Evolutionary conservation across 35 echinoderm and acorn worm genomes (phyloP).

Genomic region (Chiridota heheva): DNA sequence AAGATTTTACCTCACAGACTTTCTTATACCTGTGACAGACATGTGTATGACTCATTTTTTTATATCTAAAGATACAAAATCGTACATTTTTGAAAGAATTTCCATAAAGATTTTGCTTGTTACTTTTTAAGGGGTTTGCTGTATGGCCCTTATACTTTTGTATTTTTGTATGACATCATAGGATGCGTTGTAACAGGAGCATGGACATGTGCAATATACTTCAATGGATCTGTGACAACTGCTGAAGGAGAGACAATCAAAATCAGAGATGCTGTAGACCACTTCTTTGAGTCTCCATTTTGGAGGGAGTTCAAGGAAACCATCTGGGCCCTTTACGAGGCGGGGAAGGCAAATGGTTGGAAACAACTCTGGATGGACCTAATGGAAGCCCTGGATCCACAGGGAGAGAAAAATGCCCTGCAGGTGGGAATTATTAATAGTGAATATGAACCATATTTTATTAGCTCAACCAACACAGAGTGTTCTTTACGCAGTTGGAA

Average conservation of each 20-base stretch:
- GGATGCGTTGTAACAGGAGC: constrained; percentile 52
- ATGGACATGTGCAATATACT: constrained; percentile 67
- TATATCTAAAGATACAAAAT: too few species aligned
- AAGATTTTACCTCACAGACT: too few species aligned
- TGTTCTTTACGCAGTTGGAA: neutral
- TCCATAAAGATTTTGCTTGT: too few species aligned
- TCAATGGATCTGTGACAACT: constrained; percentile 84
- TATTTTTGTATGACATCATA: constrained; percentile 8
- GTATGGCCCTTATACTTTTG: neutral
- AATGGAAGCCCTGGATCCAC: constrained; percentile 80
- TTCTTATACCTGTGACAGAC: too few species aligned
- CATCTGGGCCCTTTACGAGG: constrained; percentile 47
- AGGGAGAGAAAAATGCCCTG: constrained; percentile 82
- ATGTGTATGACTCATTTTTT: too few species aligned
- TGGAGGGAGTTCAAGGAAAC: constrained; percentile 86
- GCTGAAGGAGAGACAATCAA: constrained; percentile 83
- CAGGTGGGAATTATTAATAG: constrained; percentile 72
- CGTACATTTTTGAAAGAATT: too few species aligned
- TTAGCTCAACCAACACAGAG: too few species aligned
- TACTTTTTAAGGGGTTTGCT: too few species aligned
- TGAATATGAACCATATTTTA: too few species aligned
- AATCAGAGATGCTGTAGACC: constrained; percentile 71
- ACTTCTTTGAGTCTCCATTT: constrained; percentile 82
- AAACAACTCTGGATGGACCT: constrained; percentile 62
- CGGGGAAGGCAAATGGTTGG: constrained; percentile 60